Percentiles rank a stretch among this genome's conserved stretches.
These are phyloP conservation scores for Hiodon tergisus DNA, from an alignment of 2,113 vertebrate species.

Conservation along the genomic window DNA sequence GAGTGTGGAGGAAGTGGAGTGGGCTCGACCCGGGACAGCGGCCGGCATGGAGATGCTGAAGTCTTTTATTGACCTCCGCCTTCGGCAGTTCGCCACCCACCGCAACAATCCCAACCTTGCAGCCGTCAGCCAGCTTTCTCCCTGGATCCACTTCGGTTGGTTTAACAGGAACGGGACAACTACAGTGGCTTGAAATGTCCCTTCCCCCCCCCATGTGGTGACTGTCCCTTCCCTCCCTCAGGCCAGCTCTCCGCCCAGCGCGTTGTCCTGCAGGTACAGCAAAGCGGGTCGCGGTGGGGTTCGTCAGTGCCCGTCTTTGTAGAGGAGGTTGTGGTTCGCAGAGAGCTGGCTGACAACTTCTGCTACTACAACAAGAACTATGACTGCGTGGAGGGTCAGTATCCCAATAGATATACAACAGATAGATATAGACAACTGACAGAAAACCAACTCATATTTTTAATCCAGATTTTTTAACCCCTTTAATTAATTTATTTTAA, in stretches of 20 bases:
- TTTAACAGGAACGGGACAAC: neutral
- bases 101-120: slow-evolving; percentile 74
- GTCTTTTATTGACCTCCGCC: slow-evolving; percentile 69
- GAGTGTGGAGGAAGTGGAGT: slow-evolving; percentile 64
- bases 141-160: slow-evolving; percentile 82
- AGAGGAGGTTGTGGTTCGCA: slow-evolving; percentile 78
- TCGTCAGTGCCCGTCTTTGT: slow-evolving; percentile 61
- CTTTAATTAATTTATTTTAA: no score
- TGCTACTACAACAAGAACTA: slow-evolving; percentile 86
- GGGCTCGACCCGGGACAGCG: slow-evolving; percentile 68
- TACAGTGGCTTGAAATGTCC: no score
- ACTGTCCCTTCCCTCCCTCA: slow-evolving; percentile 35
- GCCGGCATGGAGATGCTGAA: slow-evolving; percentile 67
- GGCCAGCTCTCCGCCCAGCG: slow-evolving; percentile 79
- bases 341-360: slow-evolving; percentile 85
- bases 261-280: slow-evolving; percentile 69
- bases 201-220: neutral
- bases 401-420: neutral
- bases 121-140: slow-evolving; percentile 78
- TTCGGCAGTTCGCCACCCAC: slow-evolving; percentile 59
- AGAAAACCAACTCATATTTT: no score
- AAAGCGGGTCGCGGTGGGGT: slow-evolving; percentile 36
- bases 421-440: neutral
- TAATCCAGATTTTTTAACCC: no score
- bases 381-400: slow-evolving; percentile 71